Percentiles rank a stretch among this genome's conserved stretches.
Conservation (phyloP, 2,797 vertebrate species). For the Sternotherus odoratus region DNA sequence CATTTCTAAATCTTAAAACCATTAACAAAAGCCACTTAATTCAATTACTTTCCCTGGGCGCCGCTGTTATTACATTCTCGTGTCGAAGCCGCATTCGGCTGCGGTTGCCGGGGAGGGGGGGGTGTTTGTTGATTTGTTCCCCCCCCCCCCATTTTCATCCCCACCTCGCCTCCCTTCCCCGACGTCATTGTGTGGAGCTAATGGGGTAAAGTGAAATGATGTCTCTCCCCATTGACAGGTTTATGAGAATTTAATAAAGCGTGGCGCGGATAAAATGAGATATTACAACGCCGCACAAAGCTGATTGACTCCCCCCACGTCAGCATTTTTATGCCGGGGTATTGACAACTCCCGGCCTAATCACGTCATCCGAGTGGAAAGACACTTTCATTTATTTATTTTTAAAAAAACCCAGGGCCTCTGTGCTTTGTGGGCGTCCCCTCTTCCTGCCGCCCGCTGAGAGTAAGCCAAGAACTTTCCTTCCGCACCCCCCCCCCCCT, state of each 20-base stretch:
- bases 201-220: constrained; percentile 88
- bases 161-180: constrained; percentile 38
- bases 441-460: accelerated
- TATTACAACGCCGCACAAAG: constrained; percentile 78
- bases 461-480: accelerated
- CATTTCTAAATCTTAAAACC: constrained; percentile 85
- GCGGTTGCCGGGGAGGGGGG: background rate
- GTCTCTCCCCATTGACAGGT: constrained; percentile 88
- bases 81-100: constrained; percentile 18
- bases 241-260: constrained; percentile 92
- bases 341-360: constrained; percentile 34
- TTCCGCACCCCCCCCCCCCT: accelerated
- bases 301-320: constrained; percentile 78
- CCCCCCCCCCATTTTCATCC: constrained; percentile 16
- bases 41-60: constrained; percentile 82
- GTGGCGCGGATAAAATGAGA: constrained; percentile 88
- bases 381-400: background rate
- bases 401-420: accelerated
- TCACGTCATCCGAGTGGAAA: background rate
- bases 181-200: constrained; percentile 85
- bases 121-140: constrained; percentile 6
- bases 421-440: background rate
- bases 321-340: constrained; percentile 75
- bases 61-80: constrained; percentile 62
- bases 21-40: constrained; percentile 89